Evolutionary conservation across 2,113 vertebrate genomes (phyloP), one percentile per base, ranked within the genome.

Genomic region (Proterorhinus semilunaris): DNA sequence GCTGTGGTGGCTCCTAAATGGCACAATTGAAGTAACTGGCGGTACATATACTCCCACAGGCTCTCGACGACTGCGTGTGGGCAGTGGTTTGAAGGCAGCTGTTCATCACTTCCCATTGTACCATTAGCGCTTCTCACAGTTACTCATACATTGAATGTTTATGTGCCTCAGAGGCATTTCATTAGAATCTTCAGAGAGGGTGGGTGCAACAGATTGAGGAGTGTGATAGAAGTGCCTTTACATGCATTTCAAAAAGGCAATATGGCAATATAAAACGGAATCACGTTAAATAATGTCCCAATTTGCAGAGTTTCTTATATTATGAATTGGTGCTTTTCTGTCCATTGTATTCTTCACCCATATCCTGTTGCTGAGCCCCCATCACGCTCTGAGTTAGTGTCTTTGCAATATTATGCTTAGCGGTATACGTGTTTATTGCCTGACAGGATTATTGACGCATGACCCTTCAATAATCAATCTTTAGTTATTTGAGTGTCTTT

Each of bases 101-200:
- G 74, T 82, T 87, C 66, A 68, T 75, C 80, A 85, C 63, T 74
- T 80, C 48, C 72, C 27, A 58, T 86, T 83, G 75, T 87, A 81
- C 74, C 54, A 44, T 7, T n/a, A 79, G 74, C 68, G 64, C 50
- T 57, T 63, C 76, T 77, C 46, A 15, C 55, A 65, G 61, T 67
- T 62, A 74, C 65, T 69, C 43, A 50, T 65, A 57, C 59, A 44
- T 9, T n/a, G 55, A 43, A 10, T 65, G 49, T 80, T 75, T 70
- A 53, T 71, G 12, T 45, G 71, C 63, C 71, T 80, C 71, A 10
- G 63, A 74, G 65, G 72, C 15, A 17, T 64, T 68, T 72, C 13
- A 53, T 43, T 58, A 70, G 43, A 44, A 49, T 46, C 53, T 51
- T 65, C 50, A 8, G 44, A 71, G 62, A 61, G 59, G 69, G 55